A percentile compares a stretch with the other conserved stretches of the same genome.
Evolutionary conservation across 2,888 invertebrate species (phyloP).

Genomic region (Hofmannophila pseudospretella): DNA sequence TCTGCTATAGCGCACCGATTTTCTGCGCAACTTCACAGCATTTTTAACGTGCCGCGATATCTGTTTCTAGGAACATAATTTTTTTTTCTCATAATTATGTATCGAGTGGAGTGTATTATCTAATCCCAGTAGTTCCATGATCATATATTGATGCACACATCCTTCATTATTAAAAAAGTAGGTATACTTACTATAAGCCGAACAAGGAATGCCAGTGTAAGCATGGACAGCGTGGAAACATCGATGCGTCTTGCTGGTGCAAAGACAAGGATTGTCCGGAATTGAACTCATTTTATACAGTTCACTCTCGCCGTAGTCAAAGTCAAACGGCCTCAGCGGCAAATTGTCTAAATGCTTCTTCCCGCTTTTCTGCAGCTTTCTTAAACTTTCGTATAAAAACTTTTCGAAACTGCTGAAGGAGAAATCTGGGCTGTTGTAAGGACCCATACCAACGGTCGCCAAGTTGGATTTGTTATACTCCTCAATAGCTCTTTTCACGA

Average conservation of each 20-base stretch:
- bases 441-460: slow-evolving; percentile 79
- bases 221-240: slow-evolving; percentile 95
- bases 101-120: no score
- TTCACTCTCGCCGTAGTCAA: slow-evolving; percentile 71
- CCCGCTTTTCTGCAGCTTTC: slow-evolving; percentile 85
- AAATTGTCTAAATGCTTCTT: slow-evolving; percentile 80
- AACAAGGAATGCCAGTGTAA: slow-evolving; percentile 92
- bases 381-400: slow-evolving; percentile 91
- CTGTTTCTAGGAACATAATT: no score
- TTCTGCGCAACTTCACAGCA: no score
- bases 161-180: no score
- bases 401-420: slow-evolving; percentile 90
- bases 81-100: no score
- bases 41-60: no score
- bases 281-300: slow-evolving; percentile 81
- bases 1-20: no score
- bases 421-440: slow-evolving; percentile 81
- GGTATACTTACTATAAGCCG: slow-evolving; percentile 87
- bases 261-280: slow-evolving; percentile 86
- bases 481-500: slow-evolving; percentile 92
- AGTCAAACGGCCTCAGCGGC: slow-evolving; percentile 74
- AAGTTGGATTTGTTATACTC: slow-evolving; percentile 88
- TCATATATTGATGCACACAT: no score
- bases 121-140: no score
- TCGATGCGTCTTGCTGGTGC: slow-evolving; percentile 91